Base-by-base conservation (phyloP, 2,888 invertebrate genomes). In the Aquatica leii region DNA sequence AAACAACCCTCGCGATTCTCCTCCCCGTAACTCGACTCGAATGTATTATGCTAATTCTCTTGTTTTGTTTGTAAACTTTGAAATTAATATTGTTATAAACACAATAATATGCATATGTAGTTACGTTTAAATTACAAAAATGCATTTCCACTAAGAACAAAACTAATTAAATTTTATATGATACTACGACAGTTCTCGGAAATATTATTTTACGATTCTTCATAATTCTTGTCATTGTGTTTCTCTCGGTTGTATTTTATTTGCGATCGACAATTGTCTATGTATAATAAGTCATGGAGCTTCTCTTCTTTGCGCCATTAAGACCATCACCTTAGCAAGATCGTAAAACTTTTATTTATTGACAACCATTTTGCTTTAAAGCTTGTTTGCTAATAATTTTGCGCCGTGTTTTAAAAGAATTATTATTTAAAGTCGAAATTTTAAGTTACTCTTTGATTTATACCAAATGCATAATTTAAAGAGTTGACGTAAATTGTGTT, bases 1-100 rank as follows among this genome's bases (percentile, higher is more conserved):
- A 76, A 75, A 74, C 74, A 75, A 75, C 72, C 73, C 73, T 71
- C 71, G 71, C 72, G 75, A 74, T 73, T 74, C 68, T 70, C 71
- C 20, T 68, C 71, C 71, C 66, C 70, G 56, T 67, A 59, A 61
- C 58, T 69, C 65, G 59, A 65, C 60, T 62, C 67, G 66, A 68
- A 71, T 69, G 68, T 69, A 70, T 67, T 68, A 68, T 69, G 68
- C 70, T 71, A 71, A 70, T 69, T 59, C 63, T 56, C 69, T 68
- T 71, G 67, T 62, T 61, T 64, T 46, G 41, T 41, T 15, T 46
- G 35, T 52, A 57, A 57, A 61, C 51, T 54, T 53, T 49, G 57
- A 61, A 58, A 65, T 65, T 65, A 60, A 60, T 60, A 60, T 60
- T 60, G 41, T 54, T 21, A 54, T 52, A n/a, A 5, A 1, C 46